Percentiles rank a stretch among this genome's conserved stretches.
Conservation (phyloP, 2,113 vertebrate genomes). For the Prinia subflava region DNA sequence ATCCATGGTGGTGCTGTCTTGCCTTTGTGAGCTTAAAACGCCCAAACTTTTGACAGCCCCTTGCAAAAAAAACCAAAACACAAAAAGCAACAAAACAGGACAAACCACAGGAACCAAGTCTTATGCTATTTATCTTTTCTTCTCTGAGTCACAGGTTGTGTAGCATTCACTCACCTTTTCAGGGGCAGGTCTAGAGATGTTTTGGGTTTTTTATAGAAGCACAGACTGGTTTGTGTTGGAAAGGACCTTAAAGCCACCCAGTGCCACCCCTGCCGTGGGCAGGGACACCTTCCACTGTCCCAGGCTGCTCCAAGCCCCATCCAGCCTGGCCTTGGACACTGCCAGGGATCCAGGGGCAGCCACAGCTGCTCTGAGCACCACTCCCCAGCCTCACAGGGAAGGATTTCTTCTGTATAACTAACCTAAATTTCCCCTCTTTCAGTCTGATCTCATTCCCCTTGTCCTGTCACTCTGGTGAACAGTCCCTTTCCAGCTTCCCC, state of each 20-base stretch:
- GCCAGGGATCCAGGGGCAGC: not conserved
- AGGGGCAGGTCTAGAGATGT: not conserved
- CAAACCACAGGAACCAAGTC: not conserved
- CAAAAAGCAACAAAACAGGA: not conserved
- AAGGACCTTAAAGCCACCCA: not conserved
- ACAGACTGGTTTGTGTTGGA: not conserved
- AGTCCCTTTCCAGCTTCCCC: not conserved
- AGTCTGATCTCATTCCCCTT: not conserved
- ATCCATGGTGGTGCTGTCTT: not conserved
- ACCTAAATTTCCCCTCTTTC: not conserved
- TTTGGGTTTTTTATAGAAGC: not conserved
- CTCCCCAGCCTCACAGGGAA: not conserved
- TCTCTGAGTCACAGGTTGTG: not conserved
- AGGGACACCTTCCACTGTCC: not conserved
- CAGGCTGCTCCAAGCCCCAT: not conserved
- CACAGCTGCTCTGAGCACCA: not conserved
- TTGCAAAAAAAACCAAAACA: not conserved
- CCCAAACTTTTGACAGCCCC: not conserved
- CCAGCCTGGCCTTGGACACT: not conserved
- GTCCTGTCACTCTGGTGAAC: not conserved
- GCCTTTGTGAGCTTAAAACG: not conserved
- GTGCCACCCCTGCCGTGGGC: not conserved
- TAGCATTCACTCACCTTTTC: not conserved
- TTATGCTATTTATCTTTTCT: not conserved
- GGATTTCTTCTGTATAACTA: not conserved